Conservation (phyloP, 2,797 vertebrate species). For the Mareca strepera region DNA sequence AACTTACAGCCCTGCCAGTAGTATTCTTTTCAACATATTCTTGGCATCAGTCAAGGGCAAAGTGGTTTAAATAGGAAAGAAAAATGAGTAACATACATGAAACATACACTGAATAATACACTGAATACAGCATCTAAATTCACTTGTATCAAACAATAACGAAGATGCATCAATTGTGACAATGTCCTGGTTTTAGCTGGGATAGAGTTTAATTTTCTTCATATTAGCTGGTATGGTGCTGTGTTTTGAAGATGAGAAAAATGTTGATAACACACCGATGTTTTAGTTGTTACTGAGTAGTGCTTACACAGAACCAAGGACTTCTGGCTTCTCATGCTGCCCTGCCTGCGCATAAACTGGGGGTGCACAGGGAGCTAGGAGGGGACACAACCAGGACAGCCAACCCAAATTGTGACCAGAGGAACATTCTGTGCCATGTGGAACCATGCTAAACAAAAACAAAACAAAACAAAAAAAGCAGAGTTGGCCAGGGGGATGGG, state of each 20-base stretch:
- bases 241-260: background rate
- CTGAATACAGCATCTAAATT: too few species aligned
- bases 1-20: background rate
- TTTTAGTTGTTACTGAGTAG: background rate
- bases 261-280: background rate
- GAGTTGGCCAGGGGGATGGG: too few species aligned
- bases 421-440: background rate
- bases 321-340: background rate
- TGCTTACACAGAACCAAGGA: background rate
- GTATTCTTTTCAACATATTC: background rate
- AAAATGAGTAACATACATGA: background rate
- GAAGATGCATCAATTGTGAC: too few species aligned
- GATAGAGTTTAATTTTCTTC: too few species aligned
- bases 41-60: slow-evolving; percentile 5
- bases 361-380: background rate
- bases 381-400: background rate
- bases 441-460: too few species aligned
- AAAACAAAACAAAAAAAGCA: too few species aligned
- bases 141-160: too few species aligned
- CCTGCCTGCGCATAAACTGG: background rate
- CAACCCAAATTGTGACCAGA: background rate
- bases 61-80: background rate
- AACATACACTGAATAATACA: background rate
- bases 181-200: too few species aligned
- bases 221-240: too few species aligned